Conservation (phyloP, 2,113 vertebrate species). For the Trichechus manatus region DNA sequence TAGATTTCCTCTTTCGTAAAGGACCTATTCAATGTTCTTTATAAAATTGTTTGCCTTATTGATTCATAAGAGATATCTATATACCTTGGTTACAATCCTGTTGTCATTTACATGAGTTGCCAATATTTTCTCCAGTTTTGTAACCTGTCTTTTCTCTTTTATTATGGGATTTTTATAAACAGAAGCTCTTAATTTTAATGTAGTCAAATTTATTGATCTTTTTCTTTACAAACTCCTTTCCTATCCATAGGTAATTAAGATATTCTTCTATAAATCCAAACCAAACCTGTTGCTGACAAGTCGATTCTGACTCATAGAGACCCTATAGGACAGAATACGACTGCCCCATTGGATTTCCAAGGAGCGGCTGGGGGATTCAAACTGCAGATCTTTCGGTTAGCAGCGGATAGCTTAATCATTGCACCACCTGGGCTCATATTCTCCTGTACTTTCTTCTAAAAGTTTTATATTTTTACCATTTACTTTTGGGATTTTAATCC, state of each 20-base stretch:
- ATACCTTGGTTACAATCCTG: conserved; percentile 40
- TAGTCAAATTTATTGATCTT: background rate
- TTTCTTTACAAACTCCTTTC: conserved; percentile 21
- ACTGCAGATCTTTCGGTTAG: too few relatives aligned
- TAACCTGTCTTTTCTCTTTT: conserved; percentile 45
- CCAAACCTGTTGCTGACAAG: too few relatives aligned
- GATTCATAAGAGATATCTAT: background rate
- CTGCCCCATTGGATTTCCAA: too few relatives aligned
- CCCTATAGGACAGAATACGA: too few relatives aligned
- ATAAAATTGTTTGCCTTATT: conserved; percentile 22
- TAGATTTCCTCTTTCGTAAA: conserved; percentile 30
- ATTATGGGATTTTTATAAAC: background rate
- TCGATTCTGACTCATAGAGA: too few relatives aligned
- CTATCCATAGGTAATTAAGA: background rate
- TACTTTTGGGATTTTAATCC: conserved; percentile 30
- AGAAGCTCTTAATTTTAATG: too few relatives aligned
- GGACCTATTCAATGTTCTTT: conserved; percentile 12
- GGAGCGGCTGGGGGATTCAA: too few relatives aligned
- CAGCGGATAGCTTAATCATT: too few relatives aligned
- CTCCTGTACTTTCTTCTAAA: conserved; percentile 10
- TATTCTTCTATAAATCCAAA: background rate
- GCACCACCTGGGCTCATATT: too few relatives aligned
- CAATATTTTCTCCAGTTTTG: conserved; percentile 23
- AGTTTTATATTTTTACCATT: conserved; percentile 33
- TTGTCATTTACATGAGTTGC: background rate